Evolutionary conservation across 2,113 vertebrate genomes (phyloP), one percentile per base, ranked within the genome.

Genomic region (Perca flavescens): DNA sequence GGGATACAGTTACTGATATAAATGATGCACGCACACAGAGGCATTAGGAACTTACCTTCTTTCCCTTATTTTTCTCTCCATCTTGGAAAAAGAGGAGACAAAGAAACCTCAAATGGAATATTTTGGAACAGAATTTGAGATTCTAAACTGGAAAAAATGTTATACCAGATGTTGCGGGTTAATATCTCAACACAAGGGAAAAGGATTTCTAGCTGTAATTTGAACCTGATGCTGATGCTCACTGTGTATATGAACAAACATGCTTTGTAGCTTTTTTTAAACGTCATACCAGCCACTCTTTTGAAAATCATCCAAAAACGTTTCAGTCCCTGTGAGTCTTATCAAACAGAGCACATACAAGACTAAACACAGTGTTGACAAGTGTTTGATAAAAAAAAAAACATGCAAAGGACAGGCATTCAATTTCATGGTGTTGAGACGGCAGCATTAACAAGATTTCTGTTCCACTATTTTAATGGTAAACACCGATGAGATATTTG

Each of bases 61-160:
- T 76, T 62, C 15, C 0, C 19, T 54, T 43, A 43, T 43, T 43
- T 43, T 8, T 64, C 50, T 36, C 21, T 70, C n/a, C 3, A 4
- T 73, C 28, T 70, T 69, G 61, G 69, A 21, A 60, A 63, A 4
- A n/a, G 21, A 47, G 0, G 7, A 72, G 25, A 43, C 31, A 56
- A 2, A 28, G 40, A 52, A 9, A 76, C 22, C 25, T 68, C 40
- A 70, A 57, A 61, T 36, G 43, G 36, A 68, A 83, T 66, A 25
- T 69, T 50, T 69, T 84, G 71, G 68, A 83, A 69, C 5, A 49
- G 25, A 72, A 77, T 68, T 53, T 73, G 49, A 80, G n/a, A 72
- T 74, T 64, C 79, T 19, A 56, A 61, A 66, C 6, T 64, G 11
- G 4, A 46, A 47, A 76, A 21, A 87, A 16, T 56, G 6, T 16